A percentile compares a stretch with the other conserved stretches of the same genome.
phyloP scores from a whole-genome alignment of 37 sponge, comb jelly and placozoan species.

The Aplysina aerophoba region DNA sequence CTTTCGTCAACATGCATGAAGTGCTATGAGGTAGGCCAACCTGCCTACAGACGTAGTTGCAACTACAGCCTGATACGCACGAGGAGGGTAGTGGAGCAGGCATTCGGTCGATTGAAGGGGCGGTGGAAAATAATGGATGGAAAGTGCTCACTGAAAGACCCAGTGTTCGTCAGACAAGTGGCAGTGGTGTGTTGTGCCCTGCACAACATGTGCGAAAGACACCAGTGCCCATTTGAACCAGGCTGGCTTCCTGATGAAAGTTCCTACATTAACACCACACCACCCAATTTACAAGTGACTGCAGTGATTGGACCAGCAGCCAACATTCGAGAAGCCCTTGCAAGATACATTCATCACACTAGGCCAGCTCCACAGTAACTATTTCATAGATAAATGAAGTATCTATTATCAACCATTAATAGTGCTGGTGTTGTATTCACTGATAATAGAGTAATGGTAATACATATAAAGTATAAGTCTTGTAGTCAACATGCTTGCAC shows the following conservation, averaged over 20 bases:
- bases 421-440: too few relatives aligned
- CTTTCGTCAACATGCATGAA: slow-evolving; percentile 10
- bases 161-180: slow-evolving; percentile 18
- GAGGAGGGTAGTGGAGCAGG: slow-evolving; percentile 38
- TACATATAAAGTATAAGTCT: too few relatives aligned
- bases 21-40: neutral
- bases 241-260: slow-evolving; percentile 4
- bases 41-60: neutral
- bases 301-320: neutral
- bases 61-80: slow-evolving; percentile 24
- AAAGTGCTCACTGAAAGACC: slow-evolving; percentile 18
- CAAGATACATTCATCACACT: neutral
- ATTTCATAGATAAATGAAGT: neutral
- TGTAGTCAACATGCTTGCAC: too few relatives aligned
- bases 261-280: neutral
- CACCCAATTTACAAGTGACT: neutral
- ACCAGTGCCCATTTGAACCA: slow-evolving; percentile 1
- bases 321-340: neutral
- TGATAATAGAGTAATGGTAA: too few relatives aligned
- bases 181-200: slow-evolving; percentile 38
- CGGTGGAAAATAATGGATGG: slow-evolving; percentile 31
- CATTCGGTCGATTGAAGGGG: slow-evolving; percentile 38
- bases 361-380: neutral
- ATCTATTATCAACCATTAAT: neutral
- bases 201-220: slow-evolving; percentile 24